Percentiles rank a stretch among this genome's conserved stretches.
Evolutionary conservation across 2,888 invertebrate species (phyloP).

Genomic region (Ennomos fuscantarius): DNA sequence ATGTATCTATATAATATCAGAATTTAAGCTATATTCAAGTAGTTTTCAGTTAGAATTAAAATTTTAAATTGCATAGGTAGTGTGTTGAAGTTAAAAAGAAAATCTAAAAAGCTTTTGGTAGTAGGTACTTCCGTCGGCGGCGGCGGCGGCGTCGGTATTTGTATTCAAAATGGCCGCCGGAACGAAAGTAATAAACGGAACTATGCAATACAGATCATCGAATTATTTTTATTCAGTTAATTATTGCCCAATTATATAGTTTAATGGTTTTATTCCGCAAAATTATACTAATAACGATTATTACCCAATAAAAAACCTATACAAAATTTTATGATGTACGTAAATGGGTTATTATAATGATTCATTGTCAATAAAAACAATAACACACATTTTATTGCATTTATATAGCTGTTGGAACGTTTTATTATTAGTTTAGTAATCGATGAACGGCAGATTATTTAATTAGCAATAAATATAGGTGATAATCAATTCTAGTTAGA

Average conservation of each 20-base stretch:
- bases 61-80: no score
- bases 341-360: conserved; percentile 46
- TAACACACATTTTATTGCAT: conserved; percentile 60
- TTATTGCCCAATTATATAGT: conserved; percentile 27
- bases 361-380: conserved; percentile 57
- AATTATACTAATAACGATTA: conserved; percentile 38
- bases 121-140: not conserved
- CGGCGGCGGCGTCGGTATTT: conserved; percentile 6
- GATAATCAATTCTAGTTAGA: conserved; percentile 48
- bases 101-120: no score
- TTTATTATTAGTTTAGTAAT: conserved; percentile 49
- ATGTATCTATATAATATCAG: no score
- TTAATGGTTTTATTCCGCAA: conserved; percentile 27
- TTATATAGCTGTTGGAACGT: conserved; percentile 53
- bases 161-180: conserved; percentile 24
- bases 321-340: conserved; percentile 39
- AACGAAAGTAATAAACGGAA: conserved; percentile 6
- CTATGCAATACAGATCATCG: conserved; percentile 13
- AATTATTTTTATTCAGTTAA: conserved; percentile 19
- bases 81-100: no score
- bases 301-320: conserved; percentile 39
- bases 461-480: conserved; percentile 44
- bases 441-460: conserved; percentile 38
- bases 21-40: no score
- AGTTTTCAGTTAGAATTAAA: no score